Conservation (phyloP, 2,888 invertebrate species). For the Artemia sinica region DNA sequence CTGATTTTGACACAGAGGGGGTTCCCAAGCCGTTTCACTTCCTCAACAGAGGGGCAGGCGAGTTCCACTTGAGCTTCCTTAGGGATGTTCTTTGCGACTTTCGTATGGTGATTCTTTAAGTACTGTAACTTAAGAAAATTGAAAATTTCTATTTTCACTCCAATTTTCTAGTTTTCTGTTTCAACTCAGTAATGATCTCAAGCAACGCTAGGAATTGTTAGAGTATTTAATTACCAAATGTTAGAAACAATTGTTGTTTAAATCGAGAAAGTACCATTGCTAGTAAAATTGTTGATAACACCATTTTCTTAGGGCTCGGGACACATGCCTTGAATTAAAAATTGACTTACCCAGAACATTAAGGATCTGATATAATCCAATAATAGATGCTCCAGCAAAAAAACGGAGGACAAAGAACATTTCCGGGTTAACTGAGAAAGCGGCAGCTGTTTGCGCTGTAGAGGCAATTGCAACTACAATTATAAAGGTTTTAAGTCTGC, state of each 20-base stretch:
- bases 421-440: neutral
- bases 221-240: too few species aligned
- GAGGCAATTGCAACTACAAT: neutral
- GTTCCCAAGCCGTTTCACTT: neutral
- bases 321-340: neutral
- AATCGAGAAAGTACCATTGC: too few species aligned
- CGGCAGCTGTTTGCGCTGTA: neutral
- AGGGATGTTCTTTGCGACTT: neutral
- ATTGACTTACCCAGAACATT: neutral
- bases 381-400: neutral
- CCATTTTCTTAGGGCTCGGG: too few species aligned
- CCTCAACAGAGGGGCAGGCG: neutral
- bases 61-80: neutral
- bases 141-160: too few species aligned
- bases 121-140: too few species aligned
- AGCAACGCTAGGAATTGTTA: too few species aligned
- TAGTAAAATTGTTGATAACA: too few species aligned
- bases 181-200: too few species aligned
- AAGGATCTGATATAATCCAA: neutral
- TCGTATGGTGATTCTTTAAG: neutral
- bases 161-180: too few species aligned
- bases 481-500: neutral
- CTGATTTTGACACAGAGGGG: neutral
- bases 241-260: too few species aligned
- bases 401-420: constrained; percentile 2